A percentile compares a stretch with the other conserved stretches of the same genome.
Conservation (phyloP, 2,113 vertebrate species). For the Aspiorhynchus laticeps region DNA sequence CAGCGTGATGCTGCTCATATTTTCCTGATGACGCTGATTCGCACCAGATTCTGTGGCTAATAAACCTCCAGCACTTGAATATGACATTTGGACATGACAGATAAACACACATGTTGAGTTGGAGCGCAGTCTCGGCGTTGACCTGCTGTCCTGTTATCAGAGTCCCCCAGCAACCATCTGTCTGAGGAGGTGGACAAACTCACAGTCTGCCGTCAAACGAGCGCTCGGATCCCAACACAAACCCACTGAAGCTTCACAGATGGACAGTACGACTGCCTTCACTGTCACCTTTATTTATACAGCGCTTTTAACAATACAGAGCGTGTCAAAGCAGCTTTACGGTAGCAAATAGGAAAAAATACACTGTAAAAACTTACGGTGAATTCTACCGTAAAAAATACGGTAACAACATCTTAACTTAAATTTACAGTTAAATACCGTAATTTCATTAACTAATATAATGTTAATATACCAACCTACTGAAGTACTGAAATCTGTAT, state of each 20-base stretch:
- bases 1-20: constrained; percentile 20
- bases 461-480: too few species aligned
- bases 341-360: too few species aligned
- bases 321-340: too few species aligned
- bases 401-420: too few species aligned
- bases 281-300: too few species aligned
- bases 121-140: constrained; percentile 27
- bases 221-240: not conserved
- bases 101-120: constrained; percentile 59
- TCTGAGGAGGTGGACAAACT: constrained; percentile 6
- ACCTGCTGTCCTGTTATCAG: constrained; percentile 26
- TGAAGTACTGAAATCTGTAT: too few species aligned
- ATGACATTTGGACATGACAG: constrained; percentile 53
- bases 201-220: not conserved
- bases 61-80: constrained; percentile 41
- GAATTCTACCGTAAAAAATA: too few species aligned
- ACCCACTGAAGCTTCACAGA: too few species aligned
- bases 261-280: not conserved
- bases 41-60: constrained; percentile 50
- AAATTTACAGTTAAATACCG: too few species aligned
- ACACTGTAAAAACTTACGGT: too few species aligned
- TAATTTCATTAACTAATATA: too few species aligned
- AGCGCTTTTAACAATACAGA: too few species aligned
- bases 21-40: constrained; percentile 51
- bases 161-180: constrained; percentile 16